These are phyloP conservation scores for Eupithecia pulchellata DNA, from an alignment of 2,888 invertebrate genomes.

Conservation along the genomic window DNA sequence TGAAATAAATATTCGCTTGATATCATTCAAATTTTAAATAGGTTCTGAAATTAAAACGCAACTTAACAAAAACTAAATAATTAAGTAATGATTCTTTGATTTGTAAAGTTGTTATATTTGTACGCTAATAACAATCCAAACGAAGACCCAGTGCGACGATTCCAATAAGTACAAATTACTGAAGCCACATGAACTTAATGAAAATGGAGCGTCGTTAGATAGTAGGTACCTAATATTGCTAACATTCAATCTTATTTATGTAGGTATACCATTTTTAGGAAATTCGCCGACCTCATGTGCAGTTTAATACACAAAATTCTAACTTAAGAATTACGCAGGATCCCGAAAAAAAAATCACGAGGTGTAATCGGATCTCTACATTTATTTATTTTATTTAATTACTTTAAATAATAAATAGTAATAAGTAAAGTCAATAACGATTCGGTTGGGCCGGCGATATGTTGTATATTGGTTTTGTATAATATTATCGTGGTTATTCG, in stretches of 20 bases:
- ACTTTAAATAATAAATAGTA: too few species aligned
- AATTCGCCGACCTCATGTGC: too few species aligned
- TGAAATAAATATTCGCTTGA: slow-evolving; percentile 48
- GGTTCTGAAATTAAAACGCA: neutral
- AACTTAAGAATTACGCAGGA: too few species aligned
- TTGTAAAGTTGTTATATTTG: neutral
- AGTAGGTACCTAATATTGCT: neutral
- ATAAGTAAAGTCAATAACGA: too few species aligned
- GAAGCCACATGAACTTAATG: slow-evolving; percentile 40
- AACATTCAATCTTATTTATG: too few species aligned
- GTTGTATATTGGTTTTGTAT: too few species aligned
- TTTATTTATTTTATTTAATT: too few species aligned
- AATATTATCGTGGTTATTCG: neutral
- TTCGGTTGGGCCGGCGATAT: too few species aligned
- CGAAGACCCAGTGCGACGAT: neutral
- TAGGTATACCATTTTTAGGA: too few species aligned
- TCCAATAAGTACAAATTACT: slow-evolving; percentile 18
- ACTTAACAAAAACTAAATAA: neutral
- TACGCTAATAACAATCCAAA: neutral
- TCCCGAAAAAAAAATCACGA: too few species aligned
- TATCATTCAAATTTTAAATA: neutral
- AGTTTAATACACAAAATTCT: too few species aligned
- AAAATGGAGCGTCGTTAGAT: slow-evolving; percentile 27
- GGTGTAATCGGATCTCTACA: too few species aligned
- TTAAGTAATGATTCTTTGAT: neutral